Base-by-base conservation (phyloP, 2,888 invertebrate genomes). In the Rotaria socialis region DNA sequence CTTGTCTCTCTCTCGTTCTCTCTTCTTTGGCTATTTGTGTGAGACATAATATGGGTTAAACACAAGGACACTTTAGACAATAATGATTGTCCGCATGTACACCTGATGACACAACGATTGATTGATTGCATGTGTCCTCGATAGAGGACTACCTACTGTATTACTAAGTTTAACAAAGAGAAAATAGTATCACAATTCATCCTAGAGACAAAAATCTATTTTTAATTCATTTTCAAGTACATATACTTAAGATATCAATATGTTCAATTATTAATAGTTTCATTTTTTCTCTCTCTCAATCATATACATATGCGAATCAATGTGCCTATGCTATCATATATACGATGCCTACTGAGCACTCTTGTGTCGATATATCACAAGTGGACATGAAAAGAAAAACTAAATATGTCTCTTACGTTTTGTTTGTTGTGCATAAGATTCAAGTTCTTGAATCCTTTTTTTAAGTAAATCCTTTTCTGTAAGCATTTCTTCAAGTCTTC, bases 181-280 rank as follows among this genome's bases (percentile, higher is more conserved):
- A 60, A 60, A 60, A 60, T 2, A 14, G 35, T 35, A 35, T 35
- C 35, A 35, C 35, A 35, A 35, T 35, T 35, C 35, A 35, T 35
- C 35, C 35, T 35, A 2, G 1, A 35, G 35, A 35, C 35, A 35
- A 52, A 60, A 60, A 60, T 60, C 60, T 27, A 60, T 60, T 60
- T n/a, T 60, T 60, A 60, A 60, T 60, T 60, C 60, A 27, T 60
- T 60, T 60, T 60, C 27, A 60, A 60, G 60, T 60, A 60, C 14
- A 60, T 60, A n/a, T 60, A 60, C 60, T 60, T 60, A 14, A 27
- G 14, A 60, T 60, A 60, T 27, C 60, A 60, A 27, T 11, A n/a
- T 60, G 60, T 60, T 14, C 60, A 60, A 60, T 60, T 60, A 60
- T n/a, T 60, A 60, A 60, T 27, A 60, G 60, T 60, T 60, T 60